phyloP scores from a whole-genome alignment of 2,113 vertebrate species.

The Micronisus gabar region DNA sequence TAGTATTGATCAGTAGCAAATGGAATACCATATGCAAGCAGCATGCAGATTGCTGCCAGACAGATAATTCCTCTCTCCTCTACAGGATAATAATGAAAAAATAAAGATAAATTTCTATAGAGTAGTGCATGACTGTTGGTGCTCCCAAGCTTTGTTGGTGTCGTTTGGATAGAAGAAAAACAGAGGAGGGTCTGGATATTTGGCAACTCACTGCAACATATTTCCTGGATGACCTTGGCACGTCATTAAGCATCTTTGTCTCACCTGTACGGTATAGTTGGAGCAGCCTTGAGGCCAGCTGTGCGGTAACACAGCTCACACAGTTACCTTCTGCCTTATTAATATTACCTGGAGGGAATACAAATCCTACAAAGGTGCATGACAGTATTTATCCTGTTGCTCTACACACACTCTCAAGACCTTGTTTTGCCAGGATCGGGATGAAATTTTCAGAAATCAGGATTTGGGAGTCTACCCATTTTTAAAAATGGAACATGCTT shows the following conservation, averaged over 20 bases:
- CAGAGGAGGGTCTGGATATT: not conserved
- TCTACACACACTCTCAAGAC: fast-evolving
- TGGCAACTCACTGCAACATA: not conserved
- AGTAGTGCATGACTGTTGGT: not conserved
- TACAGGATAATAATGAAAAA: not conserved
- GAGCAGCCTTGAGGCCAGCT: not conserved
- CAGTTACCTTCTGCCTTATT: not conserved
- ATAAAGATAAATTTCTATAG: not conserved
- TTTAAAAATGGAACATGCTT: not conserved
- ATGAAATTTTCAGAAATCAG: not conserved
- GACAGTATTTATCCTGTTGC: not conserved
- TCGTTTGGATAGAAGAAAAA: not conserved
- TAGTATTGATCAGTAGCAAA: not conserved
- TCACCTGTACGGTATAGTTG: not conserved
- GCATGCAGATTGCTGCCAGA: not conserved
- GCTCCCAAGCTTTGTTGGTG: not conserved
- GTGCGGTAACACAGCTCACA: not conserved
- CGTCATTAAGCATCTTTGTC: not conserved
- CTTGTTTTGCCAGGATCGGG: not conserved
- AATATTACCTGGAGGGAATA: not conserved
- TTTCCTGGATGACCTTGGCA: not conserved
- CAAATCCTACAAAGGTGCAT: not conserved
- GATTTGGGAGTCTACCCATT: not conserved
- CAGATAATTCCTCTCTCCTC: not conserved
- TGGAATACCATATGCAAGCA: not conserved